Evolutionary conservation across 64 coral and sea anemone species (phyloP).

Genomic region (Anthopleura sola): DNA sequence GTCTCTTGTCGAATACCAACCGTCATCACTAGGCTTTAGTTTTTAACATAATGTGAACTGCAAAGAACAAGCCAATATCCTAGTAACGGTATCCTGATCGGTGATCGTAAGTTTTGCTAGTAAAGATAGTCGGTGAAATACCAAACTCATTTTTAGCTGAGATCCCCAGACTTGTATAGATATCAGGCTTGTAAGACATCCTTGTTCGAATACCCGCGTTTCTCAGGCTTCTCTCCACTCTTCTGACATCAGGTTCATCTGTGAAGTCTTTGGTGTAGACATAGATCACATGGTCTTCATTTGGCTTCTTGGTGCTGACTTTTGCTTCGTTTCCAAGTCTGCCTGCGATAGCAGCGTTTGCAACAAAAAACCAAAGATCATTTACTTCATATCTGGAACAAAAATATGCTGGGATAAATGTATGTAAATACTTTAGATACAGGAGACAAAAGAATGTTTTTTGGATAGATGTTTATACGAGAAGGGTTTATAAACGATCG

Average conservation of each 20-base stretch:
- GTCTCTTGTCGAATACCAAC: too few relatives aligned
- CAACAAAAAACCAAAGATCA: background rate
- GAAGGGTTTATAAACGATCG: too few relatives aligned
- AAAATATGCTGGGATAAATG: too few relatives aligned
- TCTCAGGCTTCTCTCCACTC: background rate
- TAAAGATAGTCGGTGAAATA: background rate
- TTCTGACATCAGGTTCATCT: constrained; percentile 1
- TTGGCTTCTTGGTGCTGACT: background rate
- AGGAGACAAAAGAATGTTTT: too few relatives aligned
- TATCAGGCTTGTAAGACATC: constrained; percentile 28
- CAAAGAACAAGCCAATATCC: background rate
- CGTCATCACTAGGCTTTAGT: too few relatives aligned
- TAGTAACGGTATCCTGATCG: background rate
- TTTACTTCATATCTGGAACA: background rate
- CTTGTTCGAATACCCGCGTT: background rate
- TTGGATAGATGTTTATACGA: too few relatives aligned
- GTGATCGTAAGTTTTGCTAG: background rate
- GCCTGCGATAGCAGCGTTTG: background rate
- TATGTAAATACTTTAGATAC: too few relatives aligned
- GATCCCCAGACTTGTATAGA: constrained; percentile 22
- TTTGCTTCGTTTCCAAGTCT: constrained; percentile 8
- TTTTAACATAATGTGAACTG: too few relatives aligned
- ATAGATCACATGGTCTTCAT: constrained; percentile 9
- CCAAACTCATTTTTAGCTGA: constrained; percentile 7
- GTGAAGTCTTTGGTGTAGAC: constrained; percentile 33